Percentiles rank a stretch among this genome's conserved stretches.
These are phyloP conservation scores for Barypeithes pellucidus DNA, from an alignment of 2,888 invertebrate species.

Conservation along the genomic window DNA sequence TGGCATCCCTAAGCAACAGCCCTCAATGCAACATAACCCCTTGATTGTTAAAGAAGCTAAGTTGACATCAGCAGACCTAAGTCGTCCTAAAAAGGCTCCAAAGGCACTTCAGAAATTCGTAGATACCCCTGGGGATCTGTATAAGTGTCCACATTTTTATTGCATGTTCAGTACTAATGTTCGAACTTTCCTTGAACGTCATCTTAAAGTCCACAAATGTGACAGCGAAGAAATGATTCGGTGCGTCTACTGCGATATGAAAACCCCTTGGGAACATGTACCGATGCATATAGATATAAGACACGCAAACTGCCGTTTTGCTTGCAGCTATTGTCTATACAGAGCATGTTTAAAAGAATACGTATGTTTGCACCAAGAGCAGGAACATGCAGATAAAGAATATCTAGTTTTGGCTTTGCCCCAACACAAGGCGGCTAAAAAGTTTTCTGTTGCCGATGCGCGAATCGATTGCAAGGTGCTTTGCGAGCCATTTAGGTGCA, in stretches of 20 bases:
- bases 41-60: slow-evolving; percentile 60
- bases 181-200: slow-evolving; percentile 66
- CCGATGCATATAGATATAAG: slow-evolving; percentile 75
- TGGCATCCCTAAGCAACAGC: slow-evolving; percentile 21
- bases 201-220: slow-evolving; percentile 67
- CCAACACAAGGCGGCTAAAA: slow-evolving; percentile 56
- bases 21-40: slow-evolving; percentile 4
- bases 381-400: slow-evolving; percentile 60
- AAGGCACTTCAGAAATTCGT: slow-evolving; percentile 65
- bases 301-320: slow-evolving; percentile 77
- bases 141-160: slow-evolving; percentile 74
- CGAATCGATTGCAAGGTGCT: slow-evolving; percentile 55
- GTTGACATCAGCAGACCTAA: slow-evolving; percentile 56
- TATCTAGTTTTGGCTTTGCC: slow-evolving; percentile 58
- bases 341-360: slow-evolving; percentile 76
- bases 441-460: slow-evolving; percentile 57
- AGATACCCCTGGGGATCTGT: slow-evolving; percentile 67
- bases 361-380: slow-evolving; percentile 75
- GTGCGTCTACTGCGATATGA: slow-evolving; percentile 71
- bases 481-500: slow-evolving; percentile 62
- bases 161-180: slow-evolving; percentile 72
- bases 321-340: slow-evolving; percentile 81
- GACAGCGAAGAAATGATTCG: slow-evolving; percentile 67
- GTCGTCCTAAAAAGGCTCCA: slow-evolving; percentile 62
- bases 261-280: slow-evolving; percentile 68